Conservation (phyloP, 2,797 vertebrate species). For the Urocyon cinereoargenteus region DNA sequence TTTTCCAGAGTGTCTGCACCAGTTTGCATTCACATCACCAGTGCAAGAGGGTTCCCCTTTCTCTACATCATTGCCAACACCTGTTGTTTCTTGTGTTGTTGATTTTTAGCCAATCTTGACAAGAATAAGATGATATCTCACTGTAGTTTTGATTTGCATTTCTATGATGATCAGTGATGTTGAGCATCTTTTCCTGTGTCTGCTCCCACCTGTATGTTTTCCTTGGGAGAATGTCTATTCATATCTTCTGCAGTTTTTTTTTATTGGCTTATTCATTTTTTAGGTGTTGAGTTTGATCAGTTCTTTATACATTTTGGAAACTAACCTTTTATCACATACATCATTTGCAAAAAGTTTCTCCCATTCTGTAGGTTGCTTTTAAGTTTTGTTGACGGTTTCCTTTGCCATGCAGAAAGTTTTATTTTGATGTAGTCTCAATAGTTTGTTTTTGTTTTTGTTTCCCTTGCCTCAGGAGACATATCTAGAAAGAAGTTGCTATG, state of each 20-base stretch:
- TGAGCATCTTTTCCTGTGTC: neutral
- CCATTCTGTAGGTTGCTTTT: neutral
- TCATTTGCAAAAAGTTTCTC: neutral
- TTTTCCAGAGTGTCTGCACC: neutral
- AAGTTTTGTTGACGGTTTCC: neutral
- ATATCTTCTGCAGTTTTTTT: neutral
- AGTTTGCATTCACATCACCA: neutral
- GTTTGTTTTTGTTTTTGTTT: neutral
- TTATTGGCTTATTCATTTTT: neutral
- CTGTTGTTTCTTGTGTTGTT: neutral
- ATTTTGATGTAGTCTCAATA: neutral
- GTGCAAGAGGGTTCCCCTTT: neutral
- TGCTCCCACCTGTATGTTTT: neutral
- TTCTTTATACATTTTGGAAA: neutral
- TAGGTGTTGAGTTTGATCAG: neutral
- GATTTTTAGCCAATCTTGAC: neutral
- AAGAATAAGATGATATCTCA: neutral
- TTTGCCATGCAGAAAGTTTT: neutral
- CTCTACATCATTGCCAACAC: neutral
- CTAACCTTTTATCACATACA: neutral
- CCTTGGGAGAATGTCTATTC: neutral
- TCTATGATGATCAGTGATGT: neutral
- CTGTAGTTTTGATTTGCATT: neutral
- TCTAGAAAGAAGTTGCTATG: neutral
- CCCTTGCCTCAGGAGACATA: neutral